Evolutionary conservation across 2,888 invertebrate species (phyloP), one percentile per base, ranked within the genome.

Genomic region (Fragum sueziense): DNA sequence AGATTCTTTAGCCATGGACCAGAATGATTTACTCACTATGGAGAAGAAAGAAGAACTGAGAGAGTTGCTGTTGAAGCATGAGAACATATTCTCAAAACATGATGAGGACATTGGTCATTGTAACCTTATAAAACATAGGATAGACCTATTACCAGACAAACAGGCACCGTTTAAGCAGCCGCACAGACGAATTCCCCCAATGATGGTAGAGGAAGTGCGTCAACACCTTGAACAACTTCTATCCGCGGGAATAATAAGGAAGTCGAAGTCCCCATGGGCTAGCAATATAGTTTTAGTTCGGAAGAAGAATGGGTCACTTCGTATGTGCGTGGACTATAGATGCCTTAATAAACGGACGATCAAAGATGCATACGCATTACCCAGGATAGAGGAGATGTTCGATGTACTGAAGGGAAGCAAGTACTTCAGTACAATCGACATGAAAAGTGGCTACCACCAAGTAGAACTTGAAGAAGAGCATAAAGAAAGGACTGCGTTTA

Each of bases 401-500:
- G n/a, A n/a, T 34, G 34, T 3, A 2, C 31, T 33, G 7, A 7
- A 33, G 2, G n/a, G 41, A 41, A 41, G 41, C 41, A 41, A 17
- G 41, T 41, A 41, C 17, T 41, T 41, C 41, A 52, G 52, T 22
- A 52, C 52, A 6, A 52, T 52, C 6, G 52, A 20, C 52, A 52
- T 52, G n/a, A 52, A 52, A 20, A 11, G 11, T n/a, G 52, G 52
- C n/a, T 52, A 52, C 52, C 52, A 52, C 52, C 52, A 52, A 20
- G 52, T 52, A n/a, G 52, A 52, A n/a, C 14, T 22, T 1, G 20
- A 27, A 22, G 67, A 41, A 22, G 3, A 3, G 2, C 67, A 68
- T 25, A 68, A 68, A 20, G 47, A 68, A 41, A n/a, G 37, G 14
- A 68, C 67, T 14, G 67, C 67, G 14, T 68, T 68, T 41, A 68